phyloP scores from a whole-genome alignment of 2,113 vertebrate species.

The Hemicordylus capensis region DNA sequence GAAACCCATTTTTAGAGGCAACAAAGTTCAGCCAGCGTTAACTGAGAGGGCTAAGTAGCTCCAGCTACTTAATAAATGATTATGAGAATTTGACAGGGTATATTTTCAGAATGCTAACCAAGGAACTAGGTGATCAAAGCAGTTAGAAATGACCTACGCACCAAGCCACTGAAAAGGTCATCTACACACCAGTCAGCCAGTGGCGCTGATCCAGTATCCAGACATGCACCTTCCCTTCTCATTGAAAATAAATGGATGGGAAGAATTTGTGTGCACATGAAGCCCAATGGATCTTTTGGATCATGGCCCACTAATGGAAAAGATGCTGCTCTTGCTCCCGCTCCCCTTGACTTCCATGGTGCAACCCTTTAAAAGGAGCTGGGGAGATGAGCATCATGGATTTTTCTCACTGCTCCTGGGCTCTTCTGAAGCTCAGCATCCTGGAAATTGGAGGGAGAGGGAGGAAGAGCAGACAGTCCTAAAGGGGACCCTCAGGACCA shows the following conservation, averaged over 20 bases:
- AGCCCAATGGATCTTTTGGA: too few species aligned
- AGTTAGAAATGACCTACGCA: not conserved
- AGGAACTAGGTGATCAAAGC: not conserved
- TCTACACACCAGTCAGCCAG: not conserved
- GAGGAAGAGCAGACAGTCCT: too few species aligned
- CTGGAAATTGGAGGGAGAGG: too few species aligned
- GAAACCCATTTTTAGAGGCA: not conserved
- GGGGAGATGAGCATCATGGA: too few species aligned
- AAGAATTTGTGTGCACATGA: not conserved
- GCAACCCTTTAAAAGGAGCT: too few species aligned
- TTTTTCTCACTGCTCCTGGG: too few species aligned
- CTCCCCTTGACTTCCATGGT: too few species aligned
- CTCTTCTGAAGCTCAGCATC: too few species aligned
- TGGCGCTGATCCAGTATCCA: not conserved
- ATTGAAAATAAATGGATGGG: not conserved
- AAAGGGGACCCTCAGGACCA: too few species aligned
- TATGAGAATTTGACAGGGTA: constrained; percentile 9
- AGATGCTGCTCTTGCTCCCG: too few species aligned
- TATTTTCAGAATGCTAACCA: constrained; percentile 7
- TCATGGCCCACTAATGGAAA: not conserved
- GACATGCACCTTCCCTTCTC: not conserved
- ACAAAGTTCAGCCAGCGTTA: constrained; percentile 15
- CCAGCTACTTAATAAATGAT: not conserved
- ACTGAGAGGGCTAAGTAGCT: constrained; percentile 17
- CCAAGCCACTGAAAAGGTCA: not conserved